These are phyloP conservation scores for Coluber constrictor DNA, from an alignment of 2,797 vertebrate species.

Conservation along the genomic window DNA sequence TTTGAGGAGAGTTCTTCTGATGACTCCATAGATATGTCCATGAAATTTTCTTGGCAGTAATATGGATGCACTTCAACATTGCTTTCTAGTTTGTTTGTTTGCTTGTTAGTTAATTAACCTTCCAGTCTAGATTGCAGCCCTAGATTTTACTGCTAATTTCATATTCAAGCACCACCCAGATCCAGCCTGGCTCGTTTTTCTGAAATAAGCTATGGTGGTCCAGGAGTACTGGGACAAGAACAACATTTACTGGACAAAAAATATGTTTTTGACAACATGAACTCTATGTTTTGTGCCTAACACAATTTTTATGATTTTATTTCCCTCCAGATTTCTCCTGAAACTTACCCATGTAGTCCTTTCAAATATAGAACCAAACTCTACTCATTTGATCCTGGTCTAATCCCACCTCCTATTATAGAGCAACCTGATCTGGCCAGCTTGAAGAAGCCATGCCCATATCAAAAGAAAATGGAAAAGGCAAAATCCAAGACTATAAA, in stretches of 20 bases:
- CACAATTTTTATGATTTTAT: not conserved
- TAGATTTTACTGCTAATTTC: not conserved
- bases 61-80: not conserved
- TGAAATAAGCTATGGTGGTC: not conserved
- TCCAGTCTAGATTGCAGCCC: not conserved
- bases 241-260: not conserved
- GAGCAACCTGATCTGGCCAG: not conserved
- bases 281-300: not conserved
- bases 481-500: slow-evolving; percentile 2
- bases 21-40: not conserved
- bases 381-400: not conserved
- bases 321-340: not conserved
- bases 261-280: not conserved
- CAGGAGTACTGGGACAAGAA: not conserved
- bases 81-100: not conserved
- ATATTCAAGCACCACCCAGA: not conserved
- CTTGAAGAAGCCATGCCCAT: not conserved
- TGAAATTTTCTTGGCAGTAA: not conserved
- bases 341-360: slow-evolving; percentile 11
- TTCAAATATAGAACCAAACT: slow-evolving; percentile 5
- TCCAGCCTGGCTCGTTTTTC: not conserved
- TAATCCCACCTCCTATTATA: not conserved
- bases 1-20: not conserved
- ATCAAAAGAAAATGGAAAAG: slow-evolving; percentile 17
- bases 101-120: not conserved